Percentiles rank a stretch among this genome's conserved stretches.
Evolutionary conservation across 2,113 vertebrate species (phyloP).

Genomic region (Antechinus stuartii): DNA sequence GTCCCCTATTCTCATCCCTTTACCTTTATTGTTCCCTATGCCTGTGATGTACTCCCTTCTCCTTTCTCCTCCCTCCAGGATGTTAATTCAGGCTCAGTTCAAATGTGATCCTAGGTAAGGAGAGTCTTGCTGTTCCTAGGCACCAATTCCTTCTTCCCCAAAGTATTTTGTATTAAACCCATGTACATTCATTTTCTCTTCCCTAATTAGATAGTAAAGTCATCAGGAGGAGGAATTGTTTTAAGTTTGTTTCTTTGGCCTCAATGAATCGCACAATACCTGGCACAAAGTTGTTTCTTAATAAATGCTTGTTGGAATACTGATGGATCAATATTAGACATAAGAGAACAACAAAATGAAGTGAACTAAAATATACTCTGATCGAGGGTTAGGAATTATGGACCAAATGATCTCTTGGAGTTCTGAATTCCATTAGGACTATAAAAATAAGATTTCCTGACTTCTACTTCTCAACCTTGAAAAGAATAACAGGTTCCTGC

Average conservation of each 20-base stretch:
- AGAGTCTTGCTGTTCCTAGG: not conserved
- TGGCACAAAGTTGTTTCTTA: not conserved
- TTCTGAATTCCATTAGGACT: not conserved
- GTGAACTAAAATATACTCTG: constrained; percentile 38
- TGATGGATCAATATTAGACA: constrained; percentile 49
- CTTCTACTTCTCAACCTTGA: constrained; percentile 20
- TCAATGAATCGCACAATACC: not conserved
- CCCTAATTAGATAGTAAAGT: not conserved
- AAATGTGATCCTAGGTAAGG: not conserved
- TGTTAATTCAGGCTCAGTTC: not conserved
- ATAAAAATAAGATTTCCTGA: constrained; percentile 33
- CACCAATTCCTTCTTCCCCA: not conserved
- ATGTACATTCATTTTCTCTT: not conserved
- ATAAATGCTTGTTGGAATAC: not conserved
- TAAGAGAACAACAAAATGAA: constrained; percentile 45
- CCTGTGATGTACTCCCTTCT: not conserved
- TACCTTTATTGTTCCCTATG: not conserved
- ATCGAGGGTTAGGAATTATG: constrained; percentile 54
- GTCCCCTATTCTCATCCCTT: too few species aligned
- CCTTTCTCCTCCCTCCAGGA: not conserved
- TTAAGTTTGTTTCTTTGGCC: not conserved
- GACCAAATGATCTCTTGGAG: constrained; percentile 35
- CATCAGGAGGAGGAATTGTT: not conserved
- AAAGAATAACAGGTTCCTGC: constrained; percentile 54
- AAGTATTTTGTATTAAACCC: not conserved